phyloP scores from a whole-genome alignment of 2,797 vertebrate species.

The Malurus splendens region DNA sequence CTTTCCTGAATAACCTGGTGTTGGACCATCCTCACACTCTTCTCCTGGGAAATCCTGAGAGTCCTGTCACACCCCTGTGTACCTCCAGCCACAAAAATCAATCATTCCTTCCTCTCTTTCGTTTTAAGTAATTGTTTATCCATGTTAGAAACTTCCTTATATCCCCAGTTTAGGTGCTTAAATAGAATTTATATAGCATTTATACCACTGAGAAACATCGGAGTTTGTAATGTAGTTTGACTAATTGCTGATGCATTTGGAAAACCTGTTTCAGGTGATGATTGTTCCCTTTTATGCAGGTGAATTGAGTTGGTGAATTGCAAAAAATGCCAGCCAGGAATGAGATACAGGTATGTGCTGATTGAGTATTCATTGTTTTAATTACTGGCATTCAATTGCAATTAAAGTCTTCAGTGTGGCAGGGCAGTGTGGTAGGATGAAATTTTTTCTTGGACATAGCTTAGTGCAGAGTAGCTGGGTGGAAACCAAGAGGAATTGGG shows the following conservation, averaged over 20 bases:
- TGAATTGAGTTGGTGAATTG: neutral
- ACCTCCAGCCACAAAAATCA: neutral
- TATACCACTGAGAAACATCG: neutral
- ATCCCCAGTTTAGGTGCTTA: neutral
- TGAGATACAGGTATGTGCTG: constrained; percentile 64
- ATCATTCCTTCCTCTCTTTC: rapidly evolving
- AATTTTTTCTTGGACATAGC: neutral
- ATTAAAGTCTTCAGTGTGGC: neutral
- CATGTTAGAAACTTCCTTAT: neutral
- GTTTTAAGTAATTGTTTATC: neutral
- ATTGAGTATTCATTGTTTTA: neutral
- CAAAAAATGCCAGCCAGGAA: constrained; percentile 63
- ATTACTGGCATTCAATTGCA: neutral
- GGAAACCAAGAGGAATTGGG: neutral
- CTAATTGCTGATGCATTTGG: neutral
- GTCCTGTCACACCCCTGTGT: neutral
- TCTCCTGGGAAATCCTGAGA: neutral
- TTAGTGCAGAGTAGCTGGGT: neutral
- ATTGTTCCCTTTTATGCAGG: neutral
- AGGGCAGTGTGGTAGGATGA: neutral
- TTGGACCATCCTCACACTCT: neutral
- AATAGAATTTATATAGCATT: neutral
- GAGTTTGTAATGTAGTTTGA: neutral
- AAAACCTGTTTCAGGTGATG: neutral
- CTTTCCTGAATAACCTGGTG: neutral